Base-by-base conservation (phyloP, 2,113 vertebrate species). In the Romanogobio albipinnatus region DNA sequence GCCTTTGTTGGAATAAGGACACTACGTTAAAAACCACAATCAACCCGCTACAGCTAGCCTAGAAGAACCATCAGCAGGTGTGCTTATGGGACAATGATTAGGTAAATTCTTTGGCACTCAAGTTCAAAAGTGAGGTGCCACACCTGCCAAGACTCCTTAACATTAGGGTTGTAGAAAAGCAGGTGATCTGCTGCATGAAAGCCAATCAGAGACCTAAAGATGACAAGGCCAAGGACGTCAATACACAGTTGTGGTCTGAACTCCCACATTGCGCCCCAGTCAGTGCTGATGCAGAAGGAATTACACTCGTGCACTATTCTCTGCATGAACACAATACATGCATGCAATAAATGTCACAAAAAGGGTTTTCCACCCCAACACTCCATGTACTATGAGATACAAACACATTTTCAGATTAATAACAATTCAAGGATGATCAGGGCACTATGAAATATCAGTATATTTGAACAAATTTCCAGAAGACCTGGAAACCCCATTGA, bases 1-100 rank as follows among this genome's bases (percentile, higher is more conserved):
- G 71, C 71, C 43, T 73, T 71, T 45, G 39, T n/a, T 73, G 19
- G 68, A 71, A 71, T 58, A 76, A 11, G 3, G 76, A n/a, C 24
- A 61, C 45, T 43, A 78, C 0, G n/a, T 15, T 15, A 78, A 61
- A 59, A 43, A 5, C 33, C 11, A 26, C 68, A 73, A 73, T 73
- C 68, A 59, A 79, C 8, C 36, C 3, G 8, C 8, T 10, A 49
- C 73, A 4, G 3, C 10, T 29, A 39, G 39, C 39, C 39, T 39
- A 62, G 9, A 62, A 10, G 22, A 11, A 22, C 39, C 43, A 74
- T 49, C 71, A 74, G 49, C 43, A 49, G 43, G 71, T 49, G 71
- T 74, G 71, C 22, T 47, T 73, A 73, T 47, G 58, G 2, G 58
- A n/a, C n/a, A 26, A 80, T 29, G 15, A 11, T 29, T 17, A 80